Conservation (phyloP, 2,888 invertebrate genomes). For the Blastobasis adustella region DNA sequence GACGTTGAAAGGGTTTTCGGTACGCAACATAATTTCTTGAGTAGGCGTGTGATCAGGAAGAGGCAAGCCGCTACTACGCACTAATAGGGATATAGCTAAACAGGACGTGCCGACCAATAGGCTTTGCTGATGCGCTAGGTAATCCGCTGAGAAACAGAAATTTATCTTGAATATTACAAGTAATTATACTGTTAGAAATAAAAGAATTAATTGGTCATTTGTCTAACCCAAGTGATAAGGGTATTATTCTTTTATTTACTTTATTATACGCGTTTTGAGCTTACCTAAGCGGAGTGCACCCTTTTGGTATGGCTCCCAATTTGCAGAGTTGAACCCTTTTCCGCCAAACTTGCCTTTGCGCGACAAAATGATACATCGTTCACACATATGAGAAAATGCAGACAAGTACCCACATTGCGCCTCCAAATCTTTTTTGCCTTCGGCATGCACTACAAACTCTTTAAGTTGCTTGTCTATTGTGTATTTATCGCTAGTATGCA, state of each 20-base stretch:
- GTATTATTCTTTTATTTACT: too few species aligned
- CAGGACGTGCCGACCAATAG: conserved; percentile 81
- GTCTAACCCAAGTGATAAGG: too few species aligned
- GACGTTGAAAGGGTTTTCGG: conserved; percentile 51
- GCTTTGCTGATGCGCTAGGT: conserved; percentile 76
- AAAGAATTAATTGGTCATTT: neutral
- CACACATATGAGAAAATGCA: conserved; percentile 81
- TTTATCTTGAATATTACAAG: neutral
- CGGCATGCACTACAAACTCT: conserved; percentile 69
- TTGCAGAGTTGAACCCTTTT: conserved; percentile 55
- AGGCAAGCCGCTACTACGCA: conserved; percentile 80
- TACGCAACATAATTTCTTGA: conserved; percentile 46
- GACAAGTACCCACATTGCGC: conserved; percentile 86
- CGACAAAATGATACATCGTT: conserved; percentile 75
- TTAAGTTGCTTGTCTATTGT: conserved; percentile 64
- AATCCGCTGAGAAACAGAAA: conserved; percentile 65
- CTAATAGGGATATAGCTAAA: conserved; percentile 81
- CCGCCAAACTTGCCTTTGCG: conserved; percentile 57
- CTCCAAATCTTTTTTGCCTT: conserved; percentile 78
- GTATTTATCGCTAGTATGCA: conserved; percentile 72
- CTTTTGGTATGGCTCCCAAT: conserved; percentile 76
- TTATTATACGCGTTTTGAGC: conserved; percentile 14
- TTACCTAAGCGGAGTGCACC: conserved; percentile 76
- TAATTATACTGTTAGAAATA: neutral
- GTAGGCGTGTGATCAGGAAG: conserved; percentile 62